phyloP scores from a whole-genome alignment of 2,797 vertebrate species.

The Eospalax fontanierii region DNA sequence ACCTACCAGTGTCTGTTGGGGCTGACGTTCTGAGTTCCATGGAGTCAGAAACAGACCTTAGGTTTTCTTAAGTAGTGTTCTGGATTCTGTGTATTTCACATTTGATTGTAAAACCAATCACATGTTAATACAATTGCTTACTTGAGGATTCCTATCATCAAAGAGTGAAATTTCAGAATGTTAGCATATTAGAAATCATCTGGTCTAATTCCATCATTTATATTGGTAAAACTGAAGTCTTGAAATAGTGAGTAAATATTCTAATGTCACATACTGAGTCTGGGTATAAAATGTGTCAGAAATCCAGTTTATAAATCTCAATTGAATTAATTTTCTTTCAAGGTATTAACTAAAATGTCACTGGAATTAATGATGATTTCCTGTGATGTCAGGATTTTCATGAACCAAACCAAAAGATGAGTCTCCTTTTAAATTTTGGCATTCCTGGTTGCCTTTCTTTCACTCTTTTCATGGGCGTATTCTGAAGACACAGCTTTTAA shows the following conservation, averaged over 20 bases:
- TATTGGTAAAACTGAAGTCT: conserved; percentile 64
- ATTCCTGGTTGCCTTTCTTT: background rate
- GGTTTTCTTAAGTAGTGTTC: conserved; percentile 56
- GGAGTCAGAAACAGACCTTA: background rate
- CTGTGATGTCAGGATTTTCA: conserved; percentile 1
- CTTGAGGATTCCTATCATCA: conserved; percentile 75
- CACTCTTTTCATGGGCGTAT: background rate
- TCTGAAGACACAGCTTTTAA: background rate
- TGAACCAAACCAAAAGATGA: conserved; percentile 36
- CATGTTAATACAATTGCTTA: conserved; percentile 75
- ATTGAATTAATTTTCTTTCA: conserved; percentile 43
- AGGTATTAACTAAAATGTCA: conserved; percentile 50
- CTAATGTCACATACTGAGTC: conserved; percentile 70
- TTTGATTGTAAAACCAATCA: conserved; percentile 81
- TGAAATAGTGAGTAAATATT: conserved; percentile 77
- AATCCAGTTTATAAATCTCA: conserved; percentile 31
- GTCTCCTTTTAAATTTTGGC: conserved; percentile 13
- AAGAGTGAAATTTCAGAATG: conserved; percentile 51
- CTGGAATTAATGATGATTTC: conserved; percentile 39
- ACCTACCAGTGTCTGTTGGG: background rate
- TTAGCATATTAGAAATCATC: conserved; percentile 72
- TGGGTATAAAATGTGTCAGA: conserved; percentile 54
- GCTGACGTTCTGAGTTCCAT: background rate
- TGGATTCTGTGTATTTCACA: conserved; percentile 73
- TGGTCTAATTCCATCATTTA: conserved; percentile 35